phyloP scores from a whole-genome alignment of 1,140 invertebrate genomes.

The Drosophila pachea region DNA sequence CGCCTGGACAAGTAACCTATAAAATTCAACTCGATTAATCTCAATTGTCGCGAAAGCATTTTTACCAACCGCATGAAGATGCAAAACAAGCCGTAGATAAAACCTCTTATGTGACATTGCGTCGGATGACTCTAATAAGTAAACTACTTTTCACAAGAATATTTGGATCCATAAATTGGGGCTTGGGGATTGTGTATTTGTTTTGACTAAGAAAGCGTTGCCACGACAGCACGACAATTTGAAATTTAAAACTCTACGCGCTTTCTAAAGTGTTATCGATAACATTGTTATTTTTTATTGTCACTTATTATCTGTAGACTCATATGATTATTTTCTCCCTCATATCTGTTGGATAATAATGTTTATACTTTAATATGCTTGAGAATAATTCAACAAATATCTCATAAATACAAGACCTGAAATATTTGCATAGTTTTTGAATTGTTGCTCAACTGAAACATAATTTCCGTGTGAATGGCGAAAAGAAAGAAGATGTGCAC shows the following conservation, averaged over 20 bases:
- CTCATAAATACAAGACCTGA: neutral
- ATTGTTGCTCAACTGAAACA: neutral
- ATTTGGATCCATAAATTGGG: conserved; percentile 13
- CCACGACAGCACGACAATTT: conserved; percentile 39
- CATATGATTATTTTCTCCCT: too few species aligned
- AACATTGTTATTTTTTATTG: neutral
- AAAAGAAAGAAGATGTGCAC: conserved; percentile 10
- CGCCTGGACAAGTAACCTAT: conserved; percentile 74
- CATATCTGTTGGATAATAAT: too few species aligned
- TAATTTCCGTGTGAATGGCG: conserved; percentile 21
- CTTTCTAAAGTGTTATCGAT: conserved; percentile 12
- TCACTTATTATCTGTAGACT: too few species aligned
- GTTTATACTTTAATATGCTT: too few species aligned
- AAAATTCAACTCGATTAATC: neutral
- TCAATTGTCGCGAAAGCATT: neutral
- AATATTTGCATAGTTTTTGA: neutral
- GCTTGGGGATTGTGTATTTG: conserved; percentile 41
- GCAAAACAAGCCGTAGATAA: conserved; percentile 55
- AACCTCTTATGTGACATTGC: conserved; percentile 62
- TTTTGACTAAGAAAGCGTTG: conserved; percentile 58
- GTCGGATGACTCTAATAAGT: conserved; percentile 24
- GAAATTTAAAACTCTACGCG: conserved; percentile 36
- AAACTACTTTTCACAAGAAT: neutral
- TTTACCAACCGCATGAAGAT: conserved; percentile 64
- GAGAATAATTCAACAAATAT: too few species aligned